Base-by-base conservation (phyloP, 2,888 invertebrate genomes). In the Spodoptera exigua region DNA sequence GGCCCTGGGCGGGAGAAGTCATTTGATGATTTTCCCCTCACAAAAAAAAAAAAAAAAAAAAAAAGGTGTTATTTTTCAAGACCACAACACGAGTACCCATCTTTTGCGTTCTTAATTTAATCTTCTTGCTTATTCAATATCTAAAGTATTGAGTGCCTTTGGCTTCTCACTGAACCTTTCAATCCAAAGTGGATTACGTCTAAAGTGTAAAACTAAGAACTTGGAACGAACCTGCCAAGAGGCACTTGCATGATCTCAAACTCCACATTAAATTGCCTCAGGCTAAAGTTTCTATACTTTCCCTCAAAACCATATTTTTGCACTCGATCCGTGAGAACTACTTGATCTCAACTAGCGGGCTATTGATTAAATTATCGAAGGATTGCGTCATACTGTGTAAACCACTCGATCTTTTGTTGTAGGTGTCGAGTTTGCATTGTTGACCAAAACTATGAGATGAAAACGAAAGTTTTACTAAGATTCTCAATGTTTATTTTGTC, bases 281-380 rank as follows among this genome's bases (percentile, higher is more conserved):
- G 36, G 65, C 37, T 45, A 34, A 17, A 41, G 36, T 66, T 68
- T 61, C 49, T 68, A 37, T 34, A 53, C 70, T 70, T 66, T 66
- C 66, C 66, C 56, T 56, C 43, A 61, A 61, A 56, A 39, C 61
- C 45, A 55, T 55, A 55, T 61, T 66, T 66, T 66, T 68, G 55
- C 55, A 27, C 14, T 61, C 9, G 12, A 17, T n/a, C 45, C 68
- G 61, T 66, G 65, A 51, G 68, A 68, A 65, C 2, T 2, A 37
- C 44, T 49, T 54, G 37, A 49, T 0, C 3, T 54, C 10, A 44
- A 21, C 16, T 35, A 13, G 45, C 11, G 17, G 35, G 46, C 35
- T 45, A 7, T 45, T 45, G 44, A 34, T 48, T 48, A 11, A 17
- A 16, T 49, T 49, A 40, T 48, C 48, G n/a, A 45, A 13, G 12